Evolutionary conservation across 2,113 vertebrate species (phyloP).

Genomic region (Percopsis transmontana): DNA sequence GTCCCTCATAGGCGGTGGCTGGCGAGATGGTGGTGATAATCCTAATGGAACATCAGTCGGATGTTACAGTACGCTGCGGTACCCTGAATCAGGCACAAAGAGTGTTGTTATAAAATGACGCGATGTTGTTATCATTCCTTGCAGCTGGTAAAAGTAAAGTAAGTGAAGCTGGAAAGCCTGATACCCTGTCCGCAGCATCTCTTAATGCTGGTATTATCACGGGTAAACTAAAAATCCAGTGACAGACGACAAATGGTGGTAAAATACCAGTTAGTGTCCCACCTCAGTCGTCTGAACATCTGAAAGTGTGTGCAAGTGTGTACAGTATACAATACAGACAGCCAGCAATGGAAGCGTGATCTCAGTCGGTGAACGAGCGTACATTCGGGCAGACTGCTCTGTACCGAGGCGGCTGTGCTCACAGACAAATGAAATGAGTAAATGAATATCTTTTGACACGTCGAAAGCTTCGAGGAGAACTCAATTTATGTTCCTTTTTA

Average conservation of each 20-base stretch:
- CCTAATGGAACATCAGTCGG: slow-evolving; percentile 27
- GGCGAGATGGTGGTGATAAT: slow-evolving; percentile 23
- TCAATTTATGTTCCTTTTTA: not conserved
- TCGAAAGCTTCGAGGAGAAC: slow-evolving; percentile 18
- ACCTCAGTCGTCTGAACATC: too few relatives aligned
- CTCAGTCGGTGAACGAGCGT: not conserved
- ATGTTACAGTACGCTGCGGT: not conserved
- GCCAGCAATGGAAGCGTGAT: not conserved
- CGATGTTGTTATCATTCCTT: not conserved
- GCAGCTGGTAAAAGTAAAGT: not conserved
- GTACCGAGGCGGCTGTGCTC: slow-evolving; percentile 15
- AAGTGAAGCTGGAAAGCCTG: not conserved
- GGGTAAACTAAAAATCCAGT: too few relatives aligned
- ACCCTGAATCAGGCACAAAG: not conserved
- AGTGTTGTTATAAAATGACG: not conserved
- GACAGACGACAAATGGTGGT: too few relatives aligned
- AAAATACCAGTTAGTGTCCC: too few relatives aligned
- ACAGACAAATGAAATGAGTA: not conserved
- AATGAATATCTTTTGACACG: slow-evolving; percentile 25
- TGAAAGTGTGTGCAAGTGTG: slow-evolving; percentile 3
- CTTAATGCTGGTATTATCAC: too few relatives aligned
- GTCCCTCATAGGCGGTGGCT: slow-evolving; percentile 20
- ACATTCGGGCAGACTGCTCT: slow-evolving; percentile 8
- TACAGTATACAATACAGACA: not conserved
- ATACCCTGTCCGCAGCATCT: too few relatives aligned